phyloP scores from a whole-genome alignment of 1,140 invertebrate species.

The Euura lappo region DNA sequence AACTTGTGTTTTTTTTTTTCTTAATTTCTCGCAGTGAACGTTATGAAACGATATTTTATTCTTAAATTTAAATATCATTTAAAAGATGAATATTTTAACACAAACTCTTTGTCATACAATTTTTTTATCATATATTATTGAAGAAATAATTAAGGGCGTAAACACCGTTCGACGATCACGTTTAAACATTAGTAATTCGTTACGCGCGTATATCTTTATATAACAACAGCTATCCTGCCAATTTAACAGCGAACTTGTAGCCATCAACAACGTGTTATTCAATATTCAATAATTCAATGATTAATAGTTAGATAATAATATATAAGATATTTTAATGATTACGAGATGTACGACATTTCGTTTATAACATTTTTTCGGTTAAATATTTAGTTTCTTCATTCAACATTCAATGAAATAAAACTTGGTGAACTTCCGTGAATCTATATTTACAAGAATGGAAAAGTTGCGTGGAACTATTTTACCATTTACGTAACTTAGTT shows the following conservation, averaged over 20 bases:
- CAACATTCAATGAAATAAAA: not conserved
- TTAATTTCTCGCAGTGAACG: not conserved
- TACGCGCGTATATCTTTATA: not conserved
- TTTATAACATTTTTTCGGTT: not conserved
- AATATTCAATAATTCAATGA: not conserved
- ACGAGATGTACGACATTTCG: not conserved
- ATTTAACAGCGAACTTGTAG: constrained; percentile 2
- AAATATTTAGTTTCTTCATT: not conserved
- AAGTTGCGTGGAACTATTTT: constrained; percentile 4
- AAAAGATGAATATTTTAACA: not conserved
- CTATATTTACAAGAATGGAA: constrained; percentile 4
- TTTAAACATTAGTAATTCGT: not conserved
- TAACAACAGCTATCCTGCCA: constrained; percentile 1
- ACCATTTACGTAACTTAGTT: constrained; percentile 1
- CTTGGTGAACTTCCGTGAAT: not conserved
- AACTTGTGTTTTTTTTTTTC: not conserved
- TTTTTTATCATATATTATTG: not conserved
- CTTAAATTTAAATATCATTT: not conserved
- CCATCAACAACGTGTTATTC: not conserved
- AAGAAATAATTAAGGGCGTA: not conserved
- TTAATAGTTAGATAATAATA: constrained; percentile 1
- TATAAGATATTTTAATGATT: not conserved
- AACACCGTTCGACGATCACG: not conserved
- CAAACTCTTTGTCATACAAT: not conserved
- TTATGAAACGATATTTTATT: not conserved